phyloP scores from a whole-genome alignment of 1,140 invertebrate species.

The Brachionus asplanchnoidis region DNA sequence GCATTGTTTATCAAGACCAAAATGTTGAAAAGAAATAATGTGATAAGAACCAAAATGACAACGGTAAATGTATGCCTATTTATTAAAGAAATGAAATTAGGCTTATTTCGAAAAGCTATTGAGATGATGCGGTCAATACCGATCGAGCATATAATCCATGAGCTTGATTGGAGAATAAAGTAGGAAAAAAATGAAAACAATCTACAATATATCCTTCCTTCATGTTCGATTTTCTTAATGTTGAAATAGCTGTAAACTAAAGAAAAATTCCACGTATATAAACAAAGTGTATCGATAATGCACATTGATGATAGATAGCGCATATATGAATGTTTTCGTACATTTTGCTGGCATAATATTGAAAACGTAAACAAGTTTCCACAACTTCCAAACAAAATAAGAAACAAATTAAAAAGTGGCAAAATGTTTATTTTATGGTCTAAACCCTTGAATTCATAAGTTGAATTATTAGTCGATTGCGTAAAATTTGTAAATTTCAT shows the following conservation, averaged over 20 bases:
- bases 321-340: not conserved
- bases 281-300: not conserved
- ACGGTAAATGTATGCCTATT: not conserved
- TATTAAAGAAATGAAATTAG: not conserved
- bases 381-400: not conserved
- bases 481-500: not conserved
- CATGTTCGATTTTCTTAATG: not conserved
- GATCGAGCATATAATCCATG: not conserved
- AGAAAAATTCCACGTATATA: conserved; percentile 7
- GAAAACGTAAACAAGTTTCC: not conserved
- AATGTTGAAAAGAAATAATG: not conserved
- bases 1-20: not conserved
- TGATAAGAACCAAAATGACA: not conserved
- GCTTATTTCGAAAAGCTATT: not conserved
- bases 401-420: not conserved
- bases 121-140: not conserved
- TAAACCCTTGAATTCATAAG: too few species aligned
- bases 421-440: not conserved
- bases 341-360: not conserved
- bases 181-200: not conserved
- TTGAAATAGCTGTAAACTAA: not conserved
- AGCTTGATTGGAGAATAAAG: conserved; percentile 11
- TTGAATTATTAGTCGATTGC: too few species aligned
- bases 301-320: not conserved
- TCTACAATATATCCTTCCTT: not conserved